Evolutionary conservation across 1,140 invertebrate genomes (phyloP).

Genomic region (Calycopis cecrops): DNA sequence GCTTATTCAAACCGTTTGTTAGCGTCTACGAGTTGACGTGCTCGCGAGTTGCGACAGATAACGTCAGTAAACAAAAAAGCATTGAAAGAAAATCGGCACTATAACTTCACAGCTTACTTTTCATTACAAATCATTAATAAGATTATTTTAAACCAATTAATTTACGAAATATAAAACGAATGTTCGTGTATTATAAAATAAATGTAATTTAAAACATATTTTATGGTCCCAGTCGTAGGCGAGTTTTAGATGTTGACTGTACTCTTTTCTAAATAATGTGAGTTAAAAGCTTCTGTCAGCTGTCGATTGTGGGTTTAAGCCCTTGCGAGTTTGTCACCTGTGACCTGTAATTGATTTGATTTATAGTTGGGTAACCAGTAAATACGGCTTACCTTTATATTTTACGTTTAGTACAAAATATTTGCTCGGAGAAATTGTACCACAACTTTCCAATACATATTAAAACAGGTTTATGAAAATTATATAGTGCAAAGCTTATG

Average conservation of each 20-base stretch:
- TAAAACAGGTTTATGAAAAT: too few relatives aligned
- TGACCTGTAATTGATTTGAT: slow-evolving; percentile 13
- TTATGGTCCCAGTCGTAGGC: too few relatives aligned
- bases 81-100: not conserved
- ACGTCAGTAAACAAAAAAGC: not conserved
- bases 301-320: slow-evolving; percentile 13
- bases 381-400: not conserved
- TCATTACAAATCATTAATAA: too few relatives aligned
- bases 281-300: slow-evolving; percentile 12
- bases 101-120: too few relatives aligned
- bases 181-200: not conserved
- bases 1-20: slow-evolving; percentile 38
- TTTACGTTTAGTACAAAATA: not conserved
- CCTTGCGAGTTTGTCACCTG: slow-evolving; percentile 14
- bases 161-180: not conserved
- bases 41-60: slow-evolving; percentile 9
- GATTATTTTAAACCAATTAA: too few relatives aligned
- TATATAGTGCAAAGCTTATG: too few relatives aligned
- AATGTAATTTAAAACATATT: too few relatives aligned
- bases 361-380: slow-evolving; percentile 8
- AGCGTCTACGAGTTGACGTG: slow-evolving; percentile 26
- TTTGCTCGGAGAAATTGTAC: too few relatives aligned
- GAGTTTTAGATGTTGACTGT: not conserved
- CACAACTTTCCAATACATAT: too few relatives aligned
- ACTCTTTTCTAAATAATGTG: slow-evolving; percentile 8